A percentile compares a stretch with the other conserved stretches of the same genome.
Evolutionary conservation across 2,113 vertebrate genomes (phyloP).

Genomic region (Hyperoodon ampullatus): DNA sequence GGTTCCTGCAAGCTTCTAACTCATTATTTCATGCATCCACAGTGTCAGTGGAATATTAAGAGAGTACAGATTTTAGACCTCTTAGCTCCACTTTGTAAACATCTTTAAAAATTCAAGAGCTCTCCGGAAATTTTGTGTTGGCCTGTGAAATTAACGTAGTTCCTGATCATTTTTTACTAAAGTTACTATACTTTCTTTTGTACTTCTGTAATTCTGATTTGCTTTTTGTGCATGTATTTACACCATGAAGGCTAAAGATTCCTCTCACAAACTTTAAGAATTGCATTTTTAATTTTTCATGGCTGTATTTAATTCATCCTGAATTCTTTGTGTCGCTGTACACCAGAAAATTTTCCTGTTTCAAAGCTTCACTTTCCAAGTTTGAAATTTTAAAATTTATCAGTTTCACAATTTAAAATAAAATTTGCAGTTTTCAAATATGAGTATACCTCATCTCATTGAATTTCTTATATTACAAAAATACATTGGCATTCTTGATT

Average conservation of each 20-base stretch:
- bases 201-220: background rate
- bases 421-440: background rate
- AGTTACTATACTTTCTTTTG: background rate
- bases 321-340: background rate
- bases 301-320: background rate
- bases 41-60: background rate
- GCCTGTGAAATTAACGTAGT: background rate
- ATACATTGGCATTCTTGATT: background rate
- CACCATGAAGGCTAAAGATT: fast-evolving
- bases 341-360: background rate
- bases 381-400: background rate
- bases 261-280: background rate
- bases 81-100: slow-evolving; percentile 5
- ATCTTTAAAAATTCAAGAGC: slow-evolving; percentile 54
- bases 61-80: background rate
- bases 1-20: slow-evolving; percentile 70
- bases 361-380: background rate
- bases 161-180: background rate
- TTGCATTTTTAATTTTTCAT: background rate
- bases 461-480: background rate
- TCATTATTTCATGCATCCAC: slow-evolving; percentile 72
- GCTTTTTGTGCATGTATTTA: background rate
- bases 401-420: background rate
- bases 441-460: background rate
- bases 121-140: background rate